Base-by-base conservation (phyloP, 2,888 invertebrate species). In the Mechanitis mazaeus region DNA sequence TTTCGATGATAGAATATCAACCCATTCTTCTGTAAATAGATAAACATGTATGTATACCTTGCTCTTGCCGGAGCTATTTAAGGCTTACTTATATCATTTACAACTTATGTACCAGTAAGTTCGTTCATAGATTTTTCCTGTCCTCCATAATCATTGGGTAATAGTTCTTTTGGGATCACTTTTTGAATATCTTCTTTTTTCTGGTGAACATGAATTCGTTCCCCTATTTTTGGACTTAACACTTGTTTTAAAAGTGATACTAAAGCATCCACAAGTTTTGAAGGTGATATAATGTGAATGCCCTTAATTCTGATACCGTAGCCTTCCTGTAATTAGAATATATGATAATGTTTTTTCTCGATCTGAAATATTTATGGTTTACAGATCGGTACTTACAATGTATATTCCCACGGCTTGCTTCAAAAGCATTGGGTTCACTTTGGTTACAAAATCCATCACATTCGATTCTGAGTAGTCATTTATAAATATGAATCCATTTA, bases 141-240 rank as follows among this genome's bases (percentile, higher is more conserved):
- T 7, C 81, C 81, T 0, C 78, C 81, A 45, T 74, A 77, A 0
- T 80, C 79, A 0, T 47, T 12, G 0, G 81, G 79, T 12, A 81
- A 54, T 2, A 77, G 46, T 1, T 77, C 71, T 54, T 60, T 72
- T 1, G 75, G 74, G 0, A 81, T 50, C 1, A 59, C 42, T 61
- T 72, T n/a, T 72, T 75, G 65, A 0, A 85, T 2, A 0, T 72
- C 64, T 0, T 83, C 78, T 0, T 72, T 2, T 2, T 45, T 69
- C 45, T 74, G 75, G 28, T 81, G 78, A 0, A 76, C 64, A 0
- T 75, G 58, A 6, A 85, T 72, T n/a, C 85, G 68, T 1, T 64
- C 66, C 0, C 62, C 72, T 0, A 85, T 45, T 58, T 86, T 86
- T 1, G 74, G 64, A 31, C 76, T 79, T 0, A 84, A 38, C 0